These are phyloP conservation scores for Drosophila neocordata DNA, from an alignment of 1,140 invertebrate species.

Conservation along the genomic window DNA sequence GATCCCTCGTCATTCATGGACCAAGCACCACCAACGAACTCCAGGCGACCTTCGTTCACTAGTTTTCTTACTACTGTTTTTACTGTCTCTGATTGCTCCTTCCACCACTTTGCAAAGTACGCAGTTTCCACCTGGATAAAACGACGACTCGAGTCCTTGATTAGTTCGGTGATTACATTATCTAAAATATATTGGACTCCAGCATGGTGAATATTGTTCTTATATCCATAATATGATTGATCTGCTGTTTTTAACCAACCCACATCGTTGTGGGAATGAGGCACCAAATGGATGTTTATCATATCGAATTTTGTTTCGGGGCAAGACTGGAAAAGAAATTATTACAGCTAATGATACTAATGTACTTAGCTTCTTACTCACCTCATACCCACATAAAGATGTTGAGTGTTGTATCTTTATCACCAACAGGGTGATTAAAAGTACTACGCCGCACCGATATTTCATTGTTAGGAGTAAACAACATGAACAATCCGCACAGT, in stretches of 20 bases:
- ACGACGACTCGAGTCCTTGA: constrained; percentile 88
- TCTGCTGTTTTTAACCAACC: constrained; percentile 97
- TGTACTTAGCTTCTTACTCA: neutral
- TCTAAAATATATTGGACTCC: constrained; percentile 96
- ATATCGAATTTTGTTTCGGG: constrained; percentile 85
- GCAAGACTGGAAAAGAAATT: constrained; percentile 83
- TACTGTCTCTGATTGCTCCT: constrained; percentile 86
- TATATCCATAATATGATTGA: constrained; percentile 94
- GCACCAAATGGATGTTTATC: constrained; percentile 92
- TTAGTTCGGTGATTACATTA: constrained; percentile 91
- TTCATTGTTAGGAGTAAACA: constrained; percentile 20
- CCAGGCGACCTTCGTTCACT: constrained; percentile 90
- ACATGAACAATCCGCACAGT: neutral
- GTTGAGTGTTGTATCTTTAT: constrained; percentile 4
- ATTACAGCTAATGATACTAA: neutral
- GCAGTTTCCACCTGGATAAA: constrained; percentile 92
- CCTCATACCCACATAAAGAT: constrained; percentile 59
- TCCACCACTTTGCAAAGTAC: constrained; percentile 97
- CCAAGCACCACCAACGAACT: constrained; percentile 95
- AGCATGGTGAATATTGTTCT: constrained; percentile 88
- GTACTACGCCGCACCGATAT: neutral
- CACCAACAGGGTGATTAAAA: constrained; percentile 30
- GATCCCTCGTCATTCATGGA: constrained; percentile 97
- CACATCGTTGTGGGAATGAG: constrained; percentile 94
- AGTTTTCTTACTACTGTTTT: constrained; percentile 85